These are phyloP conservation scores for Arctocebus calabarensis DNA, from an alignment of 2,797 vertebrate genomes.

Conservation along the genomic window DNA sequence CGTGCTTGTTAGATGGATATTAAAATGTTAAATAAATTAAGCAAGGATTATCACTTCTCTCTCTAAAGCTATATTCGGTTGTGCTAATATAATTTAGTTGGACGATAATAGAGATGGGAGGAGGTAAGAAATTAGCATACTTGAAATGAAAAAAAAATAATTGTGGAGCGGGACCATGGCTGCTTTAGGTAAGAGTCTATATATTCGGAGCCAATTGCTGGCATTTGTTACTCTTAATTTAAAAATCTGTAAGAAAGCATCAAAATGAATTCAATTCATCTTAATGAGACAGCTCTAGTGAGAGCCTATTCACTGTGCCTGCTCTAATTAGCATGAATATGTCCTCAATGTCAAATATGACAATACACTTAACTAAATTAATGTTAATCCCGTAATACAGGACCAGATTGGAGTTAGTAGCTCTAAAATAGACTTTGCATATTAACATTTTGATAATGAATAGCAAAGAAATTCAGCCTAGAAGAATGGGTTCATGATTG, in stretches of 20 bases:
- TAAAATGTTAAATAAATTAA: slow-evolving; percentile 72
- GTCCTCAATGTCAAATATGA: slow-evolving; percentile 72
- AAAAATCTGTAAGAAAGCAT: slow-evolving; percentile 73
- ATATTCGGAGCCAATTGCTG: slow-evolving; percentile 17
- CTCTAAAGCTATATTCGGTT: slow-evolving; percentile 53
- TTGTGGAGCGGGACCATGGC: not conserved
- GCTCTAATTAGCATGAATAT: slow-evolving; percentile 65
- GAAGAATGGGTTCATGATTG: not conserved
- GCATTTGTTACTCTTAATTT: slow-evolving; percentile 63
- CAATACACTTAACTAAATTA: slow-evolving; percentile 70
- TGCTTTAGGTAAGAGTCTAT: slow-evolving; percentile 44
- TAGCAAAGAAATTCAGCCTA: not conserved
- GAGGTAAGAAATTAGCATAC: slow-evolving; percentile 55
- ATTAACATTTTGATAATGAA: slow-evolving; percentile 50
- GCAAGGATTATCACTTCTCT: slow-evolving; percentile 37
- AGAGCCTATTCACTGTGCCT: slow-evolving; percentile 60
- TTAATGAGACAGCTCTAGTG: slow-evolving; percentile 63
- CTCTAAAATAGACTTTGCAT: slow-evolving; percentile 63
- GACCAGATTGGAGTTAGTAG: slow-evolving; percentile 32
- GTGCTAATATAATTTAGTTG: slow-evolving; percentile 48
- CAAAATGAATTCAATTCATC: slow-evolving; percentile 68
- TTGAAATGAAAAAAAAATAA: slow-evolving; percentile 63
- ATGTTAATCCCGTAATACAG: slow-evolving; percentile 15
- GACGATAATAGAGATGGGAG: slow-evolving; percentile 53
- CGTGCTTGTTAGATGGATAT: slow-evolving; percentile 11